Evolutionary conservation across 1,140 invertebrate genomes (phyloP).

Genomic region (Drosophila pallidifrons): DNA sequence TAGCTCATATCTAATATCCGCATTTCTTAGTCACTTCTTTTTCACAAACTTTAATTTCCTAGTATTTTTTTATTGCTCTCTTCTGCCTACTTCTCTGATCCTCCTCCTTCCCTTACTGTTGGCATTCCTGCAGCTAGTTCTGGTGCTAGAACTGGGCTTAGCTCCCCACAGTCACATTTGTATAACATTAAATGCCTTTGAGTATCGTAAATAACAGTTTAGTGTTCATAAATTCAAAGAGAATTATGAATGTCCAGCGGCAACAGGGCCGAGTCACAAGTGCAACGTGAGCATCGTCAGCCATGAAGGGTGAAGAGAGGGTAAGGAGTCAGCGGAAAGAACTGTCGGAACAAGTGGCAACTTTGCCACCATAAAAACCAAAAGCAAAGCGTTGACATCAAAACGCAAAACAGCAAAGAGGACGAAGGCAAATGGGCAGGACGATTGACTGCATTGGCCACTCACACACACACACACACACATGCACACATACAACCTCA

Average conservation of each 20-base stretch:
- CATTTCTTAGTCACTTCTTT: neutral
- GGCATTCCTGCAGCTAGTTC: neutral
- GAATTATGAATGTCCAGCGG: constrained; percentile 72
- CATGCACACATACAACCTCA: constrained; percentile 25
- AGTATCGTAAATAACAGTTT: constrained; percentile 77
- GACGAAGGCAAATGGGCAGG: constrained; percentile 37
- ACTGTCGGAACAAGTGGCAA: constrained; percentile 41
- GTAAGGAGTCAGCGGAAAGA: neutral
- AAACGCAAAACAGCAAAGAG: constrained; percentile 63
- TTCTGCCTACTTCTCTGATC: neutral
- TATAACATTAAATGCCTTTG: constrained; percentile 72
- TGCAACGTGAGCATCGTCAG: constrained; percentile 42
- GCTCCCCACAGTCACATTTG: constrained; percentile 63
- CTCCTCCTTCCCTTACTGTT: neutral
- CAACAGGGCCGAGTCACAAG: constrained; percentile 26
- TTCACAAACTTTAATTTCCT: constrained; percentile 47
- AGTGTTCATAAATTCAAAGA: constrained; percentile 77
- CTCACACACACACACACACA: constrained; percentile 22
- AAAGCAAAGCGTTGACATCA: constrained; percentile 59
- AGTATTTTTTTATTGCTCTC: constrained; percentile 28
- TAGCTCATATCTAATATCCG: constrained; percentile 24
- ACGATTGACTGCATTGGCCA: constrained; percentile 65
- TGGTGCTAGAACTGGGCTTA: neutral
- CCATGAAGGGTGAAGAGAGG: neutral
- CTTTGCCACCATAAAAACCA: constrained; percentile 59